phyloP scores from a whole-genome alignment of 2,888 invertebrate species.

The Amiota mariae region DNA sequence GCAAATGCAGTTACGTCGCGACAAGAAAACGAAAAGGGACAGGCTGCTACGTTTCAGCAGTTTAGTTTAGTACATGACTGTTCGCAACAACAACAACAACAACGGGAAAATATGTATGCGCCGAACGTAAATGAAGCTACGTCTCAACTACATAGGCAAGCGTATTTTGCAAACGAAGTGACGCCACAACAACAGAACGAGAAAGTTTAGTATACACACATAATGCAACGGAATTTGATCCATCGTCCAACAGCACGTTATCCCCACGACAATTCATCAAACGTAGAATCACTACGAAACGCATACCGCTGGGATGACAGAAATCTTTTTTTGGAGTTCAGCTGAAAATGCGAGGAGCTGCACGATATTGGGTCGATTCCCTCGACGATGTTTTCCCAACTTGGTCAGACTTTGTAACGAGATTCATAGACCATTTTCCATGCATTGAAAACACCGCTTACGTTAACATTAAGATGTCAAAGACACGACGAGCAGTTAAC shows the following conservation, averaged over 20 bases:
- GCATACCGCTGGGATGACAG: neutral
- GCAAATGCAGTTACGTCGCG: neutral
- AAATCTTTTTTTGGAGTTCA: neutral
- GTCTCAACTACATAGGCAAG: neutral
- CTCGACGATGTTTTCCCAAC: neutral
- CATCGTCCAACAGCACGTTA: neutral
- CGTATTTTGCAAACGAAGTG: neutral
- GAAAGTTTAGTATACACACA: neutral
- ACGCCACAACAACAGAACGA: neutral
- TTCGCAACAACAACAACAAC: neutral
- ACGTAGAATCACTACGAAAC: slow-evolving; percentile 3
- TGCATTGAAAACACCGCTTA: slow-evolving; percentile 35
- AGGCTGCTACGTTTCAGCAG: slow-evolving; percentile 1
- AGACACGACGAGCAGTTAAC: slow-evolving; percentile 30
- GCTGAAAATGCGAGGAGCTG: neutral
- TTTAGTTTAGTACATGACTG: neutral
- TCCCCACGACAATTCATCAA: slow-evolving; percentile 2
- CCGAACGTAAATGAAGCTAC: neutral
- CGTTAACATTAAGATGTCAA: slow-evolving; percentile 34
- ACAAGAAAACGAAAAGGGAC: neutral
- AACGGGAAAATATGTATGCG: neutral
- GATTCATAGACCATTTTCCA: slow-evolving; percentile 32
- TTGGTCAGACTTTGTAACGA: slow-evolving; percentile 32
- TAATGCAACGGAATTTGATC: neutral
- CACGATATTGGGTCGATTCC: slow-evolving; percentile 8